A percentile compares a stretch with the other conserved stretches of the same genome.
Evolutionary conservation across 2,888 invertebrate genomes (phyloP).

Genomic region (Hirtodrosophila duncani): DNA sequence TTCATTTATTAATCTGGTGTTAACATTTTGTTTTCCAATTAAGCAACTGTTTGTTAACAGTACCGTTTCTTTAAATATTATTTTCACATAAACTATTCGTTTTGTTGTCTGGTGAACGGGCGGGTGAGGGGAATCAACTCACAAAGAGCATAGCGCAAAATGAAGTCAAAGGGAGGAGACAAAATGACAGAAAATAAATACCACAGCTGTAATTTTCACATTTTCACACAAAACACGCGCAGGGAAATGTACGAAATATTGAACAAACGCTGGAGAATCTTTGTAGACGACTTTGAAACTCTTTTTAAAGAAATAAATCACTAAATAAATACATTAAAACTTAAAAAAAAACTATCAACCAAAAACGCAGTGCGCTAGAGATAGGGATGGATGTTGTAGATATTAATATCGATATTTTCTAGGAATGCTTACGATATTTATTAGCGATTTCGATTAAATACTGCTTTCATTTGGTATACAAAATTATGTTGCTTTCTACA

Average conservation of each 20-base stretch:
- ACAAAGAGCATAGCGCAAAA: constrained; percentile 53
- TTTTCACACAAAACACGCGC: constrained; percentile 45
- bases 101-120: constrained; percentile 5
- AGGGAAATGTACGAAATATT: constrained; percentile 35
- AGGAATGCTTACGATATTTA: background rate
- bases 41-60: constrained; percentile 6
- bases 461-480: too few species aligned
- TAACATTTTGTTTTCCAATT: constrained; percentile 1
- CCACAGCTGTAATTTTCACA: constrained; percentile 64
- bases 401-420: background rate
- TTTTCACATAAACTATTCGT: constrained; percentile 31
- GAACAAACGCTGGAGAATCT: constrained; percentile 28
- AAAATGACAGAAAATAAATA: constrained; percentile 72
- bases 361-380: constrained; percentile 68
- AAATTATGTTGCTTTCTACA: too few species aligned
- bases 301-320: constrained; percentile 67
- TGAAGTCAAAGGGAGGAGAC: constrained; percentile 67
- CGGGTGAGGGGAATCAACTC: constrained; percentile 24
- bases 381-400: constrained; percentile 25
- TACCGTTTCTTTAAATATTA: constrained; percentile 44
- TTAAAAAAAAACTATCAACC: constrained; percentile 73
- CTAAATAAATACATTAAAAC: constrained; percentile 63
- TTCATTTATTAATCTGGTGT: constrained; percentile 41
- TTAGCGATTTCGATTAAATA: too few species aligned
- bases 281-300: constrained; percentile 44